Conservation (phyloP, 1,140 invertebrate genomes). For the Drosophila carrolli region DNA sequence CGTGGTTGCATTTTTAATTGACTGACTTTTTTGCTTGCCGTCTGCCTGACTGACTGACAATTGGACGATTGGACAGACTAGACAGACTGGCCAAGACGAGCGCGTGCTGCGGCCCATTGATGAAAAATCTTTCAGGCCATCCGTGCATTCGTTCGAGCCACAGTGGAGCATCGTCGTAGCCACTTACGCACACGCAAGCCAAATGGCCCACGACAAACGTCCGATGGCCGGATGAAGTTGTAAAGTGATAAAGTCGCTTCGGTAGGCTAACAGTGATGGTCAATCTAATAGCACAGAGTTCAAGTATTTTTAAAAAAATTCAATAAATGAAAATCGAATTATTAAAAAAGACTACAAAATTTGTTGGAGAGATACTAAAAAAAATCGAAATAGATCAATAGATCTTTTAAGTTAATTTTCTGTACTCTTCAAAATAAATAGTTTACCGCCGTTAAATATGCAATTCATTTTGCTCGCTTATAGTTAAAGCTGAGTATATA, state of each 20-base stretch:
- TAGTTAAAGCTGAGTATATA: too few species aligned
- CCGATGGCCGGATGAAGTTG: conserved; percentile 55
- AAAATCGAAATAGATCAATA: too few species aligned
- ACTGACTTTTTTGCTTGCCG: conserved; percentile 26
- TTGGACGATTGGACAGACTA: conserved; percentile 3
- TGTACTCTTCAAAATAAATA: too few species aligned
- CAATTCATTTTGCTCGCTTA: too few species aligned
- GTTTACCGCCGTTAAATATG: too few species aligned
- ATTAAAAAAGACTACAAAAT: not conserved
- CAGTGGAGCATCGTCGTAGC: conserved; percentile 65
- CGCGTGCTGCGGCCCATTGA: conserved; percentile 76
- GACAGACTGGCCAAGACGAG: conserved; percentile 34
- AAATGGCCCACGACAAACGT: conserved; percentile 20
- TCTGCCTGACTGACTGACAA: conserved; percentile 12
- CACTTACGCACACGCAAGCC: conserved; percentile 50
- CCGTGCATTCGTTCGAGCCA: conserved; percentile 29
- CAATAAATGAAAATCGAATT: too few species aligned
- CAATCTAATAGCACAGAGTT: not conserved
- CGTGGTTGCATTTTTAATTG: conserved; percentile 83
- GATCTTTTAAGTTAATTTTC: too few species aligned
- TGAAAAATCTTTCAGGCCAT: conserved; percentile 61
- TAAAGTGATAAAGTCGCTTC: conserved; percentile 3
- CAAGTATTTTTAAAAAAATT: not conserved
- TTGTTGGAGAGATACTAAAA: not conserved
- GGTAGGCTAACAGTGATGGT: conserved; percentile 15